Base-by-base conservation (phyloP, 2,113 vertebrate genomes). In the Plestiodon gilberti region DNA sequence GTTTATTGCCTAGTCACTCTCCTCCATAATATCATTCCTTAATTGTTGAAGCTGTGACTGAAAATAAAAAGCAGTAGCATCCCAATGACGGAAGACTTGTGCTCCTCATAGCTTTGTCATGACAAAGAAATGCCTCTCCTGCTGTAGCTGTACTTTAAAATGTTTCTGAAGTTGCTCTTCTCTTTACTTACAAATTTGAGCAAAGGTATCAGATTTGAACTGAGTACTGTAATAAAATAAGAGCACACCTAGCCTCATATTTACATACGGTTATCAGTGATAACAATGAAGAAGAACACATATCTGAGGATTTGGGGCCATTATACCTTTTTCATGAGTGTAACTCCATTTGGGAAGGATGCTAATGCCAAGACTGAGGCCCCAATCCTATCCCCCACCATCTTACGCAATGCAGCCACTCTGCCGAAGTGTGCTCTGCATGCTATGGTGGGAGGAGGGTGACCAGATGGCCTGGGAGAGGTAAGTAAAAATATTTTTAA, bases 41-140 rank as follows among this genome's bases (percentile, higher is more conserved):
- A 92, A 92, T 94, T 95, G 79, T 87, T 82, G 40, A 90, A 87
- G 81, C 91, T 82, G 81, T 88, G 48, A 75, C 81, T 81, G 65
- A 81, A 81, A 87, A 84, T 86, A 89, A 91, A 92, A 69, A 15
- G 82, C 83, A 76, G 22, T 71, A 87, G 25, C 59, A 84, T 84
- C 65, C 33, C 18, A n/a, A 52, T 0, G n/a, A 89, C 40, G 59
- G 79, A 93, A 76, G 82, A 73, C 90, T 88, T 89, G 59, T 18
- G 40, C 25, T 91, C 85, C 85, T 96, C 76, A 69, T 22, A 91
- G 81, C 91, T 91, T 91, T 91, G 89, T 64, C 33, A 40, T 84
- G 94, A 95, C 91, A 87, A 91, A 90, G 55, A 84, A 15, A 82
- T 78, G 74, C 25, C 77, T 81, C 61, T 70, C 73, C 79, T 76